Evolutionary conservation across 2,888 invertebrate genomes (phyloP), one percentile per base, ranked within the genome.

Genomic region (Ellobium chinense): DNA sequence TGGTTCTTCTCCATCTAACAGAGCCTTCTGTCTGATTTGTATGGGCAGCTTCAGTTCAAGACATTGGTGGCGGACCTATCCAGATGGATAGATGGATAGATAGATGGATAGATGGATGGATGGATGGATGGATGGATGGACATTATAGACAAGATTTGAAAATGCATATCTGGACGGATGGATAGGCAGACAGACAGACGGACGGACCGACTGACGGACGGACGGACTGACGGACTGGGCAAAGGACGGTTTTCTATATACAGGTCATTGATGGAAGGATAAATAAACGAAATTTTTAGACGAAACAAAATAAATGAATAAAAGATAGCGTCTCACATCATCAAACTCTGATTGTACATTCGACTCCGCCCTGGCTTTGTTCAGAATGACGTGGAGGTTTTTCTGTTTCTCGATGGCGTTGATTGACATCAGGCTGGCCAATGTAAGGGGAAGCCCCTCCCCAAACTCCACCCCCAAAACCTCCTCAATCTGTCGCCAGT

Each of bases 401-500:
- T 80, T 80, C 69, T 80, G 80, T 34, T 80, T 80, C 36, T 75
- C 80, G 0, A 80, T 66, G 46, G 75, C 80, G 29, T 75, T 80
- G 75, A 80, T 62, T 18, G 80, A 80, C 80, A 80, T 80, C 27
- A 80, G 63, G 21, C 69, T 75, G 21, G 69, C 75, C 54, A 80
- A 66, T 24, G 80, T 80, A 54, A 80, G 39, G 46, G 80, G 80
- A 1, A 80, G 63, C n/a, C 62, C 34, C 4, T 66, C 68, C 9
- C 80, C 80, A 80, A 80, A 80, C 56, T 68, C 69, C 69, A 80
- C 80, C 24, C 80, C 80, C n/a, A 80, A 69, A 46, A 75, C 66
- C 31, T 74, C 80, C 39, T 80, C 74, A 27, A 80, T 80, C 60
- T 80, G 80, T 12, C 58, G 29, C 80, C 80, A 80, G 46, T 80